Base-by-base conservation (phyloP, 2,888 invertebrate genomes). In the Scaptomyza caliginosa region DNA sequence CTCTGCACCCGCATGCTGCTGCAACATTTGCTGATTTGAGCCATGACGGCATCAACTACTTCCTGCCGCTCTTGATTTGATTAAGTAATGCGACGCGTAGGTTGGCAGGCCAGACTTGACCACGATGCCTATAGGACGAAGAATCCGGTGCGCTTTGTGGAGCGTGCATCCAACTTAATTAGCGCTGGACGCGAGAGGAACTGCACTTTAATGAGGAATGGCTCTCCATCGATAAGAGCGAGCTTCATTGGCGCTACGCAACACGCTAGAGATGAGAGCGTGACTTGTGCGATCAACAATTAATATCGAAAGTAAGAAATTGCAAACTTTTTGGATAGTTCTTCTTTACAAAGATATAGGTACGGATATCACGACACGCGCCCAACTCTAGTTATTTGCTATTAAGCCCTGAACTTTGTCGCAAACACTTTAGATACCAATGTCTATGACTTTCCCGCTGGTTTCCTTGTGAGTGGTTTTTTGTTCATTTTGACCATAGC, bases 11-110 rank as follows among this genome's bases (percentile, higher is more conserved):
- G 69, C 72, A 68, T 66, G 36, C 3, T 8, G 30, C 26, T 26
- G 16, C 26, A 54, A 42, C 24, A 42, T 42, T 45, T 42, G 57
- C 59, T 74, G 71, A 74, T 74, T 74, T 67, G 10, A 24, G 24
- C 62, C 63, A 63, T 59, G 58, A 65, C 74, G 52, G 55, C 55
- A 55, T 72, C 65, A 85, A 46, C 46, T 10, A 46, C 82, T 85
- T 81, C 82, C 81, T 64, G 84, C 59, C 60, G 58, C 84, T 73
- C 68, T 81, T 78, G 82, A 82, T 84, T 81, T 74, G 74, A 78
- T 68, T 78, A 50, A 51, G 39, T 32, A 60, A 32, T 23, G 63
- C 39, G 8, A 32, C 19, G 63, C 68, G 55, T 72, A 55, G 73
- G 60, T 30, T 16, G 69, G 7, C 19, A 24, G 23, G 28, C 42